Conservation (phyloP, 2,797 vertebrate species). For the Triplophysa yarkandensis region DNA sequence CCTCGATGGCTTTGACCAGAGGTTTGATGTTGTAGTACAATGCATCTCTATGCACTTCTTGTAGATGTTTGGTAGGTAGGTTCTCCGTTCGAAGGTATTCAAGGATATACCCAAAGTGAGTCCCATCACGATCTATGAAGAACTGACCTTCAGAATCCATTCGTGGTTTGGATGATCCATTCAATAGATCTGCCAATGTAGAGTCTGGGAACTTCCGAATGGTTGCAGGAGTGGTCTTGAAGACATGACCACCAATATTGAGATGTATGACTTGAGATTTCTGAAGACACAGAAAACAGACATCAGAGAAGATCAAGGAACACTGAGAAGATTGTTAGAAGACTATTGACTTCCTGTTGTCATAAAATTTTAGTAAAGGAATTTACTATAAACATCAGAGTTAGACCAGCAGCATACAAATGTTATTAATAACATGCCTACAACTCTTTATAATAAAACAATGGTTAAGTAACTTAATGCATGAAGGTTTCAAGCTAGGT, state of each 20-base stretch:
- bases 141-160: constrained; percentile 77
- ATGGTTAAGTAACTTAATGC: not conserved
- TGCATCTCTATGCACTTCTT: constrained; percentile 85
- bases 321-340: not conserved
- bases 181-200: constrained; percentile 83
- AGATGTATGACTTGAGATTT: constrained; percentile 77
- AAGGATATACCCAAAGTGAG: constrained; percentile 82
- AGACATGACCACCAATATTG: constrained; percentile 87
- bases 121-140: constrained; percentile 88
- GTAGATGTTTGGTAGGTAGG: constrained; percentile 77
- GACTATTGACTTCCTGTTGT: not conserved
- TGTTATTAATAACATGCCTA: not conserved
- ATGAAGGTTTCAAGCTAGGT: not conserved
- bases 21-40: constrained; percentile 84
- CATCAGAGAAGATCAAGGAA: not conserved
- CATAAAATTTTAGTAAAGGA: too few species aligned
- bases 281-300: constrained; percentile 50
- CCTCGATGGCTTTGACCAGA: constrained; percentile 84
- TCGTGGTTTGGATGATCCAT: constrained; percentile 60
- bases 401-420: too few species aligned
- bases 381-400: too few species aligned
- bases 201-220: constrained; percentile 83
- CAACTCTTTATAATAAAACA: not conserved
- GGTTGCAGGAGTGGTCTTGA: constrained; percentile 80
- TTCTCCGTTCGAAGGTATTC: constrained; percentile 85